Conservation (phyloP, 2,888 invertebrate genomes). For the Hofmannophila pseudospretella region DNA sequence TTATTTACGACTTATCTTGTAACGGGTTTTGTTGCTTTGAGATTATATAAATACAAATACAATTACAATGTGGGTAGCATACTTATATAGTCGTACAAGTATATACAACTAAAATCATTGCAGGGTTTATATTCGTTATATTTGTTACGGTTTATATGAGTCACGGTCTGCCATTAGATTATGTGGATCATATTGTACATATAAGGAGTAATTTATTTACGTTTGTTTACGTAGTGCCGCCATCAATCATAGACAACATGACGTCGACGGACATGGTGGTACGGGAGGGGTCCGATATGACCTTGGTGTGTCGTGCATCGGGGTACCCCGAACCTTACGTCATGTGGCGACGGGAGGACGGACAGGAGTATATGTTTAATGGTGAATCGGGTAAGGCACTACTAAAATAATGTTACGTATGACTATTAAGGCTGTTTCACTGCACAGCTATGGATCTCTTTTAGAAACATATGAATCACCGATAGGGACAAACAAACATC, state of each 20-base stretch:
- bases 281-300: constrained; percentile 91
- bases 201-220: background rate
- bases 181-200: background rate
- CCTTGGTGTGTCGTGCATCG: constrained; percentile 90
- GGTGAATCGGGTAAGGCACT: constrained; percentile 85
- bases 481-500: no score
- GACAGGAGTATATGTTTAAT: constrained; percentile 91
- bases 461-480: no score
- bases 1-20: no score
- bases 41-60: no score
- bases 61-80: no score
- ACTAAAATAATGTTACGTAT: background rate
- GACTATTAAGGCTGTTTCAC: no score
- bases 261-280: constrained; percentile 95
- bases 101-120: background rate
- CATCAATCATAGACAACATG: constrained; percentile 92
- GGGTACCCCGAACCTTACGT: constrained; percentile 95
- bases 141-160: background rate
- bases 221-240: constrained; percentile 84
- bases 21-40: no score
- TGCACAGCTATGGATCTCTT: no score
- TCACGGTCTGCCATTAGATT: background rate
- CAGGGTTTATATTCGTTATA: background rate
- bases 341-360: constrained; percentile 94
- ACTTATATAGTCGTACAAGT: no score